Percentiles rank a stretch among this genome's conserved stretches.
Evolutionary conservation across 2,797 vertebrate species (phyloP).

Genomic region (Coluber constrictor): DNA sequence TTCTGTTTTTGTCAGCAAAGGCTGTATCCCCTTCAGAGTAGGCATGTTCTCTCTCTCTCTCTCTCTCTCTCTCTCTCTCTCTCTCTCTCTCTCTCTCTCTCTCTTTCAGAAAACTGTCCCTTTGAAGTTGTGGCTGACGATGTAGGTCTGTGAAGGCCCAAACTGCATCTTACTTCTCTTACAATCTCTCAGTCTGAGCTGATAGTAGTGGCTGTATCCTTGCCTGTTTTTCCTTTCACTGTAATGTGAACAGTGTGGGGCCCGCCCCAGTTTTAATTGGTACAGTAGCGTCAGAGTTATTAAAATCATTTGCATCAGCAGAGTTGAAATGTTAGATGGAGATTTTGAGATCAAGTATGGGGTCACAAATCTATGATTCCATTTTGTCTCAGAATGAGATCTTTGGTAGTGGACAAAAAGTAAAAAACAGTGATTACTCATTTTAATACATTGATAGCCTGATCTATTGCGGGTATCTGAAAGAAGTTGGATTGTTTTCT

Average conservation of each 20-base stretch:
- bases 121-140: background rate
- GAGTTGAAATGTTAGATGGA: background rate
- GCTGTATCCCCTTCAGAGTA: background rate
- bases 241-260: background rate
- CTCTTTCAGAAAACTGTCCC: background rate
- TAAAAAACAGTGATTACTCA: background rate
- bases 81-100: background rate
- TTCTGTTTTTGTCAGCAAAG: background rate
- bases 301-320: background rate
- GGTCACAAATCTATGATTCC: background rate
- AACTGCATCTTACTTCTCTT: background rate
- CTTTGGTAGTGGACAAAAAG: background rate
- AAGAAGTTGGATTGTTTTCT: background rate
- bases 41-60: background rate
- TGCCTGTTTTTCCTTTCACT: background rate
- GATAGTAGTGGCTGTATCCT: background rate
- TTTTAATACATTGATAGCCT: background rate
- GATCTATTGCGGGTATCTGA: background rate
- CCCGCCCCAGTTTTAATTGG: background rate
- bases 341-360: background rate
- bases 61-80: background rate
- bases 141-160: background rate
- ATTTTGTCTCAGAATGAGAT: background rate
- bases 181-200: background rate
- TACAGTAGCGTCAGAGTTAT: background rate